Evolutionary conservation across 1,140 invertebrate genomes (phyloP), one percentile per base, ranked within the genome.

Genomic region (Chrysopa pallens): DNA sequence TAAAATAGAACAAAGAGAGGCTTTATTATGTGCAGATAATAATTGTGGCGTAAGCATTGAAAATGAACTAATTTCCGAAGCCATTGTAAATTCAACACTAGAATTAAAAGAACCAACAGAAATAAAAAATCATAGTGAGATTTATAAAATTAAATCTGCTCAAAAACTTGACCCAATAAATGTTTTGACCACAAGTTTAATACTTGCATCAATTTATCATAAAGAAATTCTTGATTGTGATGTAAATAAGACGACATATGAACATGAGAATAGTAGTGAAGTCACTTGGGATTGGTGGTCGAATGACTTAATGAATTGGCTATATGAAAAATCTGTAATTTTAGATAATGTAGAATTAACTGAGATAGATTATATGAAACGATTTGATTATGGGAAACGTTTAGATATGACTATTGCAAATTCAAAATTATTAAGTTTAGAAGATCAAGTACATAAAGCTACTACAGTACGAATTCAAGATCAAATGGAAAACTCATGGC

Each of bases 211-310:
- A 0, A 55, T 61, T 14, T 6, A 33, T 12, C 8, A 11, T 9
- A 41, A 41, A 14, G 40, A 41, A 29, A 13, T 41, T 11, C 7
- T 12, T 12, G 27, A 29, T 27, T 39, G 15, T 39, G 27, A 27
- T 27, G 6, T 9, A 6, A 39, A 27, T n/a, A 14, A 38, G 8
- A 38, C 11, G 13, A 12, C 17, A 38, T 38, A 12, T 12, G 43
- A 50, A 23, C 13, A 14, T 36, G 42, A 31, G 37, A 39, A 47
- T 40, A 33, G 27, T 13, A 39, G 44, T 41, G 14, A 50, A 28
- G 31, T 51, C 4, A 42, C 44, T 12, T 67, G 62, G 60, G 57
- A 68, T 43, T 68, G 67, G 62, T 68, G 67, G 63, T 51, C 61
- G 31, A 53, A 59, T 47, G 60, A 67, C 1, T 50, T 61, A 5